phyloP scores from a whole-genome alignment of 2,113 vertebrate genomes.

The Sphyrna mokarran region DNA sequence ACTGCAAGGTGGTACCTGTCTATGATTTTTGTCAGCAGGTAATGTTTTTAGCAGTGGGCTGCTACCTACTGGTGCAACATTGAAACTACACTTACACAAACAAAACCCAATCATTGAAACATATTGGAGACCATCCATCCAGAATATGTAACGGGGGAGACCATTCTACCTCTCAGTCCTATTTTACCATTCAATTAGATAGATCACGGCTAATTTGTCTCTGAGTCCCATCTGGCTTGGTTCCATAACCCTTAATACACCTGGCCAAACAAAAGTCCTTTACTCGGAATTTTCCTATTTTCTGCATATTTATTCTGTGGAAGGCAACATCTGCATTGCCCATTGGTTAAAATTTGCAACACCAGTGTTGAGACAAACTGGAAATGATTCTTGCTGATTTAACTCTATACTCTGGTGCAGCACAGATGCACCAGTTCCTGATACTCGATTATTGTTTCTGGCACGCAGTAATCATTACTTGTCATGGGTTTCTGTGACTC shows the following conservation, averaged over 20 bases:
- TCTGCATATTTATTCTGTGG: neutral
- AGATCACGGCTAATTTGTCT: neutral
- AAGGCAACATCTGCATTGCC: neutral
- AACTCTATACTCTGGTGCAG: neutral
- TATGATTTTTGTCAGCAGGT: neutral
- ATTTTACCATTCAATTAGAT: neutral
- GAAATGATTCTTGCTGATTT: neutral
- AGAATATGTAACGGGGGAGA: neutral
- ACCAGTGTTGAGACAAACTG: neutral
- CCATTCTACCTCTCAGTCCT: neutral
- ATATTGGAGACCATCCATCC: neutral
- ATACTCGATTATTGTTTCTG: neutral
- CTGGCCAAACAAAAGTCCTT: neutral
- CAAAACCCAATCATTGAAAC: neutral
- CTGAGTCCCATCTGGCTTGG: neutral
- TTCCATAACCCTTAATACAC: neutral
- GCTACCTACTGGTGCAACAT: neutral
- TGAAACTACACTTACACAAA: neutral
- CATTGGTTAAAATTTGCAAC: neutral
- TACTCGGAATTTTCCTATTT: neutral
- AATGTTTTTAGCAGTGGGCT: constrained; percentile 8
- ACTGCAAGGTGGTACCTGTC: neutral
- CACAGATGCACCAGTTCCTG: neutral
- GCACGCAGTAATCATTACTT: neutral
- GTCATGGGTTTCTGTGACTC: neutral